Base-by-base conservation (phyloP, 2,797 vertebrate species). In the Sylvia borin region DNA sequence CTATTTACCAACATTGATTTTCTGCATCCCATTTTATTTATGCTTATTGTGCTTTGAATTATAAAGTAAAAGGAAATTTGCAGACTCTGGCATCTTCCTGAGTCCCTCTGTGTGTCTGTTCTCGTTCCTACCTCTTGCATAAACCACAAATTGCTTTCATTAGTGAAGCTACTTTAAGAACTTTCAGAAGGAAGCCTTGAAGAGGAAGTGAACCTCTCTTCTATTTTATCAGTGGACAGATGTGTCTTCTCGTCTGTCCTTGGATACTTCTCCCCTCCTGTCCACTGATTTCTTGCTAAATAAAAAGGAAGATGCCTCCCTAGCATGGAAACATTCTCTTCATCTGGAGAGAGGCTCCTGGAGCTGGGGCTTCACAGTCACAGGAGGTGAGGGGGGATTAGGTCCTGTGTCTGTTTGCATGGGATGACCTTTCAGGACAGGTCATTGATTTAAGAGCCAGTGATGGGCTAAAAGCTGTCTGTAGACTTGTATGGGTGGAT, bases 1-100 rank as follows among this genome's bases (percentile, higher is more conserved):
- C 84, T 85, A 88, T 96, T 96, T 95, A 88, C 58, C 31, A 62
- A 73, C 70, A 97, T 95, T 2, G 96, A 95, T 94, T 97, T 96
- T 95, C 88, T 84, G 67, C 60, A 76, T 96, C 73, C 38, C 74
- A 32, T 90, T 94, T 92, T 94, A 93, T 95, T 96, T 96, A 95
- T 87, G 79, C 38, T 87, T 86, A 72, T 72, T 91, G 81, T 92
- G 90, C 71, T 83, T 88, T 95, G 96, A 96, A 95, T 94, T 94
- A 83, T 42, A 93, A 91, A 93, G 75, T 27, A 70, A 94, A 78
- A 2, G 1, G 83, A 80, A 79, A 85, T 86, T 77, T 88, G 65
- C 71, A 86, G 84, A 85, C 68, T 95, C 45, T n/a, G 45, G 60
- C 57, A 17, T 38, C n/a, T 31, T 92, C 21, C 66, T 38, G 42